Base-by-base conservation (phyloP, 2,113 vertebrate species). In the Tragelaphus buxtoni region DNA sequence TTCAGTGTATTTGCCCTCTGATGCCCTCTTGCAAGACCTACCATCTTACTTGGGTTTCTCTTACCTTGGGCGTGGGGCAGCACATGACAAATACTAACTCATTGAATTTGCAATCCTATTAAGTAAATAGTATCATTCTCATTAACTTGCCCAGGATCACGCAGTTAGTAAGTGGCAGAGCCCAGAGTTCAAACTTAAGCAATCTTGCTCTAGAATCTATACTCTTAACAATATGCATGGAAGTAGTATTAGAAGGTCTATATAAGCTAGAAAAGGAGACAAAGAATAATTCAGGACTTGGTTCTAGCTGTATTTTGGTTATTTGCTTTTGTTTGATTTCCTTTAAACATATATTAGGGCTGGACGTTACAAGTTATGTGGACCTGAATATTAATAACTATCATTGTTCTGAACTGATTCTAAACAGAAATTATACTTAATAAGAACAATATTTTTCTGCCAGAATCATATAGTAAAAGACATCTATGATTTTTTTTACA, bases 391-490 rank as follows among this genome's bases (percentile, higher is more conserved):
- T 47, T 26, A 92, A 39, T 96, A 92, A 53, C 12, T 88, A 93
- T 90, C 96, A 86, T 72, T 96, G 47, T 89, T 96, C 51, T 8
- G 60, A 97, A 96, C 60, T 91, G 84, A 97, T 58, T 69, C 94
- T 32, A 80, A 94, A 95, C 16, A 84, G 74, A 96, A 97, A 76
- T 45, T 93, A 81, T 88, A 96, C 55, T 97, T 89, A 39, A n/a
- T 76, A 55, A 72, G 26, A 63, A 88, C 13, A 97, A 95, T 65
- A 42, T 39, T 76, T 81, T 94, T 88, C 80, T 80, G 56, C 76
- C 81, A 80, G 95, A 97, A 86, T 97, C 96, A 97, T 81, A 55
- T 13, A 55, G 96, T 81, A 95, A 55, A 98, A 98, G 58, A 61
- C 26, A 91, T 92, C 65, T 90, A 49, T 84, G 80, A 91, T 91